Percentiles rank a stretch among this genome's conserved stretches.
phyloP scores from a whole-genome alignment of 2,113 vertebrate genomes.

The Ptilorrhoa leucosticta region DNA sequence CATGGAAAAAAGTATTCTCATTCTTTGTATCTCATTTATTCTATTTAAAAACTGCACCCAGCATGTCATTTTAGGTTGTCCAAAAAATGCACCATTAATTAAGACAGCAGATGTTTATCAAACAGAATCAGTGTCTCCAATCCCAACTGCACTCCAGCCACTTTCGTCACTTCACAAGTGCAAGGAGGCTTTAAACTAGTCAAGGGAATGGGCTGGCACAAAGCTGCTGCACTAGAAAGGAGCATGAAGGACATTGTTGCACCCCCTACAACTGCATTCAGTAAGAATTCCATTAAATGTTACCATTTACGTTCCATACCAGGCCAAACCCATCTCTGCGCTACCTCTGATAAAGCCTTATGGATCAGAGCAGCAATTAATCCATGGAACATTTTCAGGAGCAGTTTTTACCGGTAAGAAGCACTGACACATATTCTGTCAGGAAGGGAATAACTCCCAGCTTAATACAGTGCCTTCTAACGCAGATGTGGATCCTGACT shows the following conservation, averaged over 20 bases:
- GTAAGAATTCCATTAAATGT: not conserved
- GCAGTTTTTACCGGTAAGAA: not conserved
- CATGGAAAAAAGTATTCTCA: not conserved
- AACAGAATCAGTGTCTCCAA: not conserved
- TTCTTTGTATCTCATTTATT: not conserved
- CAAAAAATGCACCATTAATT: not conserved
- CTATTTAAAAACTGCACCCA: not conserved
- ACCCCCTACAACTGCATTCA: not conserved
- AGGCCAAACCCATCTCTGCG: not conserved
- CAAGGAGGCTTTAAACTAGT: not conserved
- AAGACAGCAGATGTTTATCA: slow-evolving; percentile 9
- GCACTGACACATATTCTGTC: not conserved
- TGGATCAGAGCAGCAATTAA: not conserved
- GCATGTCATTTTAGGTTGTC: not conserved
- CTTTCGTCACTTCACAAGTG: not conserved
- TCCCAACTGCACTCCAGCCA: not conserved
- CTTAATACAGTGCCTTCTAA: not conserved
- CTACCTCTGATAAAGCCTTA: not conserved
- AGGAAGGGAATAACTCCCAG: not conserved
- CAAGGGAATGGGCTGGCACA: not conserved
- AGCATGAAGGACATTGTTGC: not conserved
- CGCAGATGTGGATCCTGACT: not conserved
- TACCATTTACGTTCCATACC: not conserved
- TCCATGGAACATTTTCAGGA: not conserved
- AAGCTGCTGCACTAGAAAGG: not conserved